Percentiles rank a stretch among this genome's conserved stretches.
phyloP scores from a whole-genome alignment of 2,888 invertebrate genomes.

The Cerceris rybyensis region DNA sequence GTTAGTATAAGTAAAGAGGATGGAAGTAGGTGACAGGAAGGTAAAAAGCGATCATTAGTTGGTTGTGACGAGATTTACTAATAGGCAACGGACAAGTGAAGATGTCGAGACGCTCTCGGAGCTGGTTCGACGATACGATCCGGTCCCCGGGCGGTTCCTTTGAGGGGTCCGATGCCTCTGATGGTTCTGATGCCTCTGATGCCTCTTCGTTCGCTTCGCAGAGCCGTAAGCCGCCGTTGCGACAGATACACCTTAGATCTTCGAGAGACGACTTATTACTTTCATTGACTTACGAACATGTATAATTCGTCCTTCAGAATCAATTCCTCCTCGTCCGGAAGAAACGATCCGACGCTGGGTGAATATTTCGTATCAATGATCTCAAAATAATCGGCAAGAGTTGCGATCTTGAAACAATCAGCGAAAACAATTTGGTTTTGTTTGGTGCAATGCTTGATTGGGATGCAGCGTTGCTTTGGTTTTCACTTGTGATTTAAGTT shows the following conservation, averaged over 20 bases:
- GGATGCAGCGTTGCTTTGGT: no score
- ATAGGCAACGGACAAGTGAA: slow-evolving; percentile 77
- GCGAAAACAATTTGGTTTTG: no score
- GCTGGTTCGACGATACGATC: slow-evolving; percentile 73
- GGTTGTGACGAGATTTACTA: slow-evolving; percentile 76
- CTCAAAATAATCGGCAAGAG: slow-evolving; percentile 3
- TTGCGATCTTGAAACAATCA: no score
- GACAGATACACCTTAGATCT: slow-evolving; percentile 68
- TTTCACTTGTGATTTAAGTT: no score
- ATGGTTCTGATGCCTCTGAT: slow-evolving; percentile 64
- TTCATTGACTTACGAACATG: slow-evolving; percentile 46
- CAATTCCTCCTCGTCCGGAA: neutral
- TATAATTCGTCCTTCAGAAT: slow-evolving; percentile 43
- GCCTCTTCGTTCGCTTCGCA: slow-evolving; percentile 67
- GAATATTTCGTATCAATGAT: slow-evolving; percentile 21
- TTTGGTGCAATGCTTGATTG: no score
- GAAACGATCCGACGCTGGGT: slow-evolving; percentile 10
- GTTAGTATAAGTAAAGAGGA: no score
- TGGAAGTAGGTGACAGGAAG: slow-evolving; percentile 38
- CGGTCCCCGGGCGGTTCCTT: slow-evolving; percentile 74
- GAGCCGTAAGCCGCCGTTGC: slow-evolving; percentile 64
- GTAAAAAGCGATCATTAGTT: slow-evolving; percentile 75
- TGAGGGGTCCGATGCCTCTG: slow-evolving; percentile 68
- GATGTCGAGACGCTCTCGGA: slow-evolving; percentile 70
- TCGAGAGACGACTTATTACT: slow-evolving; percentile 59